Conservation (phyloP, 2,888 invertebrate species). For the Neoascia interrupta region DNA sequence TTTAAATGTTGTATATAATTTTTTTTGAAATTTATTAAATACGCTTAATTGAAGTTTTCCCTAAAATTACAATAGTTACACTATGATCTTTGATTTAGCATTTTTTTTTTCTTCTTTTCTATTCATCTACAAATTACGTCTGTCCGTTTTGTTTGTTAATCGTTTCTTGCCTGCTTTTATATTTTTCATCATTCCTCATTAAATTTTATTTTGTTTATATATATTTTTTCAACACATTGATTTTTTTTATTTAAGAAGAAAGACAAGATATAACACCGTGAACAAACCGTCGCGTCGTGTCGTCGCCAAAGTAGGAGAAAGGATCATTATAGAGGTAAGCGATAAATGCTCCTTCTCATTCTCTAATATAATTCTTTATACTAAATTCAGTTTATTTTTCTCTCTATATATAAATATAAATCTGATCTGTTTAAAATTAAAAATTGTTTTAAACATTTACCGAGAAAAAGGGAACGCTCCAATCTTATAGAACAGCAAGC, state of each 20-base stretch:
- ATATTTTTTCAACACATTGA: too few relatives aligned
- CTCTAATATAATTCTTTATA: conserved; percentile 38
- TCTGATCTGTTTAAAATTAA: conserved; percentile 55
- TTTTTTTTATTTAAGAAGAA: conserved; percentile 34
- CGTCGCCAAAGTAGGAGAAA: neutral
- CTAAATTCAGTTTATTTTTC: conserved; percentile 66
- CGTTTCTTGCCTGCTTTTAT: too few relatives aligned
- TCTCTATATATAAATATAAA: conserved; percentile 76
- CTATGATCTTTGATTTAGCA: conserved; percentile 60
- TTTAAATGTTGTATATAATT: conserved; percentile 20
- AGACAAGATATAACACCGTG: conserved; percentile 40
- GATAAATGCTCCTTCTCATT: conserved; percentile 10
- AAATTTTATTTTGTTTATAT: conserved; percentile 8
- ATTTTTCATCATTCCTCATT: too few relatives aligned
- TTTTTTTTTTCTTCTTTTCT: conserved; percentile 19
- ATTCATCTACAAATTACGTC: conserved; percentile 11
- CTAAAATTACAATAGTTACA: conserved; percentile 64
- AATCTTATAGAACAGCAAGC: neutral
- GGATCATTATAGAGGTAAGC: conserved; percentile 23
- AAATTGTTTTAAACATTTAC: conserved; percentile 53
- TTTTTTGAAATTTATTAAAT: conserved; percentile 38
- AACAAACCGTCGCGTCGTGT: conserved; percentile 1
- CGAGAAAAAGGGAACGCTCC: conserved; percentile 27
- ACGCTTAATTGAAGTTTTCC: conserved; percentile 55
- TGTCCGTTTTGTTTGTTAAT: too few relatives aligned